phyloP scores from a whole-genome alignment of 2,888 invertebrate genomes.

The Amblyteles armatorius region DNA sequence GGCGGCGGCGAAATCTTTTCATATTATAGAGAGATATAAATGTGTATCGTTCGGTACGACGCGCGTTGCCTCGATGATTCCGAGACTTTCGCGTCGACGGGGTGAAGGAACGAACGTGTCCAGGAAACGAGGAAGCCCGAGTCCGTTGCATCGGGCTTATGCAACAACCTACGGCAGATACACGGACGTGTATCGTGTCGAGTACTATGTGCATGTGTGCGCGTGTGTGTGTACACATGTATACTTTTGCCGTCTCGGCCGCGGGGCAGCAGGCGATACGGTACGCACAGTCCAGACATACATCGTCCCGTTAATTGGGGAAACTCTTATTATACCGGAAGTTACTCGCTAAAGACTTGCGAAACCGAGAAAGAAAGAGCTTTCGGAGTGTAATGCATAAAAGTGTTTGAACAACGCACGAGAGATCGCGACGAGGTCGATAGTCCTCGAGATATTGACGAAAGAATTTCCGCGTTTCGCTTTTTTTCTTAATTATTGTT shows the following conservation, averaged over 20 bases:
- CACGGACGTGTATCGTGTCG: constrained; percentile 9
- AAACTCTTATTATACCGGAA: constrained; percentile 65
- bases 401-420: constrained; percentile 57
- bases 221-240: background rate
- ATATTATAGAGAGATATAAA: too few species aligned
- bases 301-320: constrained; percentile 65
- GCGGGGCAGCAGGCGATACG: constrained; percentile 61
- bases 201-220: background rate
- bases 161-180: constrained; percentile 27
- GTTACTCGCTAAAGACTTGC: constrained; percentile 71
- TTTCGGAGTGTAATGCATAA: constrained; percentile 45
- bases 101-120: constrained; percentile 54
- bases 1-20: background rate
- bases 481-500: constrained; percentile 6
- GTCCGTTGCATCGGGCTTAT: constrained; percentile 53
- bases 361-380: constrained; percentile 47
- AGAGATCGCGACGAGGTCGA: constrained; percentile 39
- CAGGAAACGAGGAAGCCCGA: constrained; percentile 60
- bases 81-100: constrained; percentile 18
- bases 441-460: constrained; percentile 36
- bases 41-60: constrained; percentile 34
- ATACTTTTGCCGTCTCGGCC: constrained; percentile 71
- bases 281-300: constrained; percentile 47
- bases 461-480: constrained; percentile 43
- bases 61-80: constrained; percentile 5